Conservation (phyloP, 1,140 invertebrate genomes). For the Leptinotarsa texana region DNA sequence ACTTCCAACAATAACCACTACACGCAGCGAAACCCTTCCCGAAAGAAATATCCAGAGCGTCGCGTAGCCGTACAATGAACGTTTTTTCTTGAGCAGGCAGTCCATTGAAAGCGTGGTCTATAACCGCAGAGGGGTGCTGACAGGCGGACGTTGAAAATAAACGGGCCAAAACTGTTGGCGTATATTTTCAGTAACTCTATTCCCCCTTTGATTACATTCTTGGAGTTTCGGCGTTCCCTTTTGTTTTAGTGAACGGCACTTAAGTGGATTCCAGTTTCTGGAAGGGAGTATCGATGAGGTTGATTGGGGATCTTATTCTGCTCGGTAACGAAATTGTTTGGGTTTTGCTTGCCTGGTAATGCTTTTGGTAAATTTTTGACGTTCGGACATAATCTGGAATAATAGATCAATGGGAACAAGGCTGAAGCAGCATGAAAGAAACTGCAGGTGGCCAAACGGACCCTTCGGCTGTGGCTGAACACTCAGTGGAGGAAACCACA, state of each 20-base stretch:
- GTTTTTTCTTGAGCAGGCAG: not conserved
- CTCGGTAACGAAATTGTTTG: too few species aligned
- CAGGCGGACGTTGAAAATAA: not conserved
- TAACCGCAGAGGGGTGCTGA: not conserved
- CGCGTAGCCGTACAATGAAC: not conserved
- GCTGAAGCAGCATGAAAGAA: too few species aligned
- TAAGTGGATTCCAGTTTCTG: not conserved
- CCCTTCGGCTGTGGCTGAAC: too few species aligned
- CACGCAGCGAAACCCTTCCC: not conserved
- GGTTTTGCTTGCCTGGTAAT: too few species aligned
- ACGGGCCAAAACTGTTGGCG: not conserved
- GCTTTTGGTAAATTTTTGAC: too few species aligned
- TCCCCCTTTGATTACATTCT: not conserved
- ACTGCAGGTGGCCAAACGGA: too few species aligned
- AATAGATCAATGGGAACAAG: too few species aligned
- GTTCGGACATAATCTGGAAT: too few species aligned
- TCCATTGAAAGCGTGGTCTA: not conserved
- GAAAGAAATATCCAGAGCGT: not conserved
- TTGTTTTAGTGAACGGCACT: not conserved
- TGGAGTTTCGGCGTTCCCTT: not conserved
- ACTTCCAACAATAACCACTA: not conserved
- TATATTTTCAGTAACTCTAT: not conserved
- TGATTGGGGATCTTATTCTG: not conserved
- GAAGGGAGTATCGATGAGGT: not conserved
- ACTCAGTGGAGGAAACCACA: too few species aligned